Conservation (phyloP, 2,797 vertebrate genomes). For the Clarias pachynema region DNA sequence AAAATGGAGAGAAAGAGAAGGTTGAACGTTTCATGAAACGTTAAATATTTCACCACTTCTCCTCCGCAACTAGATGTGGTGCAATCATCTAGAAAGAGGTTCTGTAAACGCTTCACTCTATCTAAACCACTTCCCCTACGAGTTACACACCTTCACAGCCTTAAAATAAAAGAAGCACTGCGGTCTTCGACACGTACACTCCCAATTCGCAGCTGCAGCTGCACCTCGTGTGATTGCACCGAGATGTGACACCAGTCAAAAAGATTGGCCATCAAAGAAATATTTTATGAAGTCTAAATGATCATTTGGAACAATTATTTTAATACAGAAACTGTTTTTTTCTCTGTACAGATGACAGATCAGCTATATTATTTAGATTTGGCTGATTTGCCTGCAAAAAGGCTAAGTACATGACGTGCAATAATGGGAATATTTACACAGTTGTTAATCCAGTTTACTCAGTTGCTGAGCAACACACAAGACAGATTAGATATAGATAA, state of each 20-base stretch:
- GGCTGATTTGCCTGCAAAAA: not conserved
- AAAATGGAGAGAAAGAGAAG: constrained; percentile 36
- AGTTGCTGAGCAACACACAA: not conserved
- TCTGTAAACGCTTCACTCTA: constrained; percentile 45
- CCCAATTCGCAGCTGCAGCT: constrained; percentile 35
- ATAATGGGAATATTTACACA: not conserved
- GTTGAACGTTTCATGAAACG: constrained; percentile 15
- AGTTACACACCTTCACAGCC: constrained; percentile 39
- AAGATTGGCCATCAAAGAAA: not conserved
- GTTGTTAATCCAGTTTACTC: not conserved
- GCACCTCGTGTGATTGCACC: constrained; percentile 28
- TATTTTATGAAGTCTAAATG: not conserved
- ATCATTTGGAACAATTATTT: not conserved
- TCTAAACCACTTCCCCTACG: constrained; percentile 58
- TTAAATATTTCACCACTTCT: constrained; percentile 45
- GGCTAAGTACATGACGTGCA: not conserved
- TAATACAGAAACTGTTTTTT: not conserved
- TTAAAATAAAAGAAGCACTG: constrained; percentile 43
- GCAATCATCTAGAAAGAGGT: constrained; percentile 40
- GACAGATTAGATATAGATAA: not conserved
- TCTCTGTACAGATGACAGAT: not conserved
- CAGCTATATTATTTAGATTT: not conserved
- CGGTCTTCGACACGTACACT: constrained; percentile 47
- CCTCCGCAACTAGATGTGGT: constrained; percentile 47
- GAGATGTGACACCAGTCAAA: not conserved